Base-by-base conservation (phyloP, 2,797 vertebrate genomes). In the Semaprochilodus insignis region DNA sequence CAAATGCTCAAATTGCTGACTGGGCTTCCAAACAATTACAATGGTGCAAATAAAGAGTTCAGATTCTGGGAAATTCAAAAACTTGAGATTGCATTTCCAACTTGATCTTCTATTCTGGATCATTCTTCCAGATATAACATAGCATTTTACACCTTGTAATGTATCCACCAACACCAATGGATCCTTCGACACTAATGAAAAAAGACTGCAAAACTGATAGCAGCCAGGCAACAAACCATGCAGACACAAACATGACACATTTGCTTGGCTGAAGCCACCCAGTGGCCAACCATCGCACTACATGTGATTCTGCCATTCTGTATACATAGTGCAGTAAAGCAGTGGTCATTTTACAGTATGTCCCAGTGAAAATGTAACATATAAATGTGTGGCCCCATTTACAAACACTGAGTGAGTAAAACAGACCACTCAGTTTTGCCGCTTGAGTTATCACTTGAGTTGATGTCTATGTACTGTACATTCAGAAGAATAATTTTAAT, bases 261-360 rank as follows among this genome's bases (percentile, higher is more conserved):
- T 77, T 23, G 51, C 48, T 63, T 83, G 72, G 62, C 44, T 0
- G 13, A 57, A 62, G 82, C 71, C 82, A 27, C 82, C 82, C 65
- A 75, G 82, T 83, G 82, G 71, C 52, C 52, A 74, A 17, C 52
- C 31, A 69, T 25, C 63, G 77, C 67, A 83, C 63, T 40, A 75
- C 82, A 83, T 63, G 27, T 27, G 14, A 63, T 63, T 27, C n/a
- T 63, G 7, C 62, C 25, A 14, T 27, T 63, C 31, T 63, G 25
- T 34, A 40, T 16, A 21, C 21, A 6, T 60, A 48, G 23, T 16
- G 25, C 36, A 72, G 13, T 40, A 69, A 60, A 67, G 40, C 17
- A 67, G 17, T 21, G 21, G 67, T 70, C 73, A 52, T 52, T 82
- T 77, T 31, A 31, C 31, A 31, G n/a, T 76, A 77, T 52, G 54